Base-by-base conservation (phyloP, 37 sponge, comb jelly and placozoan genomes). In the Bolinopsis microptera region DNA sequence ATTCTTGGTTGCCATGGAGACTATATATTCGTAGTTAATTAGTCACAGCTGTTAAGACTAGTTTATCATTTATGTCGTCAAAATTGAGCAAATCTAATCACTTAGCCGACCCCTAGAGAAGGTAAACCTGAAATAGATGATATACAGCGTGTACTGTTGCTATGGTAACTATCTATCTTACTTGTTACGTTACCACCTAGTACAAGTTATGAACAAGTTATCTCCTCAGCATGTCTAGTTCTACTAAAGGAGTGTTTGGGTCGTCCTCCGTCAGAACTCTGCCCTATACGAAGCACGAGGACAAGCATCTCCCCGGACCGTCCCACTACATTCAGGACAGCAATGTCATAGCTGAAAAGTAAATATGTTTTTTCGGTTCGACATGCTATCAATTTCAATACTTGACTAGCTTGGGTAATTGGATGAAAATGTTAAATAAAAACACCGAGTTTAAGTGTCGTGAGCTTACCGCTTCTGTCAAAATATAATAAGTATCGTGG, bases 241-340 rank as follows among this genome's bases (percentile, higher is more conserved):
- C 95, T 69, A 77, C 77, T 27, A 95, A 95, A 92, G 93, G 94
- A 37, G 97, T 95, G 1, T 97, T 98, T 95, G 97, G 98, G 18
- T 93, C 95, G 26, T 96, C 97, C 16, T 88, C 98, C 35, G 94
- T 96, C 27, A 83, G 98, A 32, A 96, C 96, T 41, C 92, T 93
- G 25, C 96, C 97, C 39, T 94, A 97, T 16, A 69, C 94, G 21
- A 97, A 95, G 75, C 95, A 74, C 75, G 96, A 97, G 31, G 95
- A 95, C 1, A 27, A 93, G 13, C 40, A 95, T 39, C 94, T 95
- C 38, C 98, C 98, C 30, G 96, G 97, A 95, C 69, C 69, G 82
- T 69, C 76, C 69, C 75, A 93, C 25, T 93, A 93, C 41, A 86
- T 86, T 28, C 90, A 86, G 48, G 90, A 86, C 31, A 86, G 90